phyloP scores from a whole-genome alignment of 2,797 vertebrate species.

The Basileuterus tristriatus region DNA sequence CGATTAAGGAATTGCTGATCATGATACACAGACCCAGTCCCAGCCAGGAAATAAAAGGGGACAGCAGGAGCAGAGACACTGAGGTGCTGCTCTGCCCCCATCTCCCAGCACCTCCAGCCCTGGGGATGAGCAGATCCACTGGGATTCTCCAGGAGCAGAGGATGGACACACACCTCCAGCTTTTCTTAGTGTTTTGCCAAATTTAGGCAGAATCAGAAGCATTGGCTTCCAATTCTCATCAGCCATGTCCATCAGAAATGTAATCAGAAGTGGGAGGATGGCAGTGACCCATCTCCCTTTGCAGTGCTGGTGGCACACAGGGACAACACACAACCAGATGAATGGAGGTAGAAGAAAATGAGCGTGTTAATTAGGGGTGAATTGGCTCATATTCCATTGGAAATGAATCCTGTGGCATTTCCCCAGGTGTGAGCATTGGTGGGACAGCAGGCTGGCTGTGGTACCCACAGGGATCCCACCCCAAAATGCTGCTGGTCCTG shows the following conservation, averaged over 20 bases:
- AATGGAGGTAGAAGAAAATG: neutral
- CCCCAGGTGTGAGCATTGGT: neutral
- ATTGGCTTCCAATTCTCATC: fast-evolving
- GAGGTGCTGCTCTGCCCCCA: neutral
- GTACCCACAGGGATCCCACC: neutral
- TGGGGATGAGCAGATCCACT: fast-evolving
- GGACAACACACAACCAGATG: neutral
- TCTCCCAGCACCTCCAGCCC: neutral
- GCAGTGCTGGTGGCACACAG: fast-evolving
- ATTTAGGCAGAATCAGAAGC: fast-evolving
- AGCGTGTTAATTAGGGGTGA: neutral
- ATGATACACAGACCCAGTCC: neutral
- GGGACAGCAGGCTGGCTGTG: neutral
- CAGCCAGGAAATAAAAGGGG: neutral
- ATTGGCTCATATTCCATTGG: neutral
- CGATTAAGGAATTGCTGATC: fast-evolving
- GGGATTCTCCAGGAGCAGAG: neutral
- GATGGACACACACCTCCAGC: fast-evolving
- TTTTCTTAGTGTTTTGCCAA: fast-evolving
- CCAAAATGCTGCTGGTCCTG: neutral
- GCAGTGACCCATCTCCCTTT: fast-evolving
- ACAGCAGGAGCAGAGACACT: fast-evolving
- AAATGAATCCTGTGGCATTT: fast-evolving
- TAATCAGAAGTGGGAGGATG: neutral
- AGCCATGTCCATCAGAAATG: fast-evolving